Conservation (phyloP, 1,140 invertebrate genomes). For the Orchesella cincta region DNA sequence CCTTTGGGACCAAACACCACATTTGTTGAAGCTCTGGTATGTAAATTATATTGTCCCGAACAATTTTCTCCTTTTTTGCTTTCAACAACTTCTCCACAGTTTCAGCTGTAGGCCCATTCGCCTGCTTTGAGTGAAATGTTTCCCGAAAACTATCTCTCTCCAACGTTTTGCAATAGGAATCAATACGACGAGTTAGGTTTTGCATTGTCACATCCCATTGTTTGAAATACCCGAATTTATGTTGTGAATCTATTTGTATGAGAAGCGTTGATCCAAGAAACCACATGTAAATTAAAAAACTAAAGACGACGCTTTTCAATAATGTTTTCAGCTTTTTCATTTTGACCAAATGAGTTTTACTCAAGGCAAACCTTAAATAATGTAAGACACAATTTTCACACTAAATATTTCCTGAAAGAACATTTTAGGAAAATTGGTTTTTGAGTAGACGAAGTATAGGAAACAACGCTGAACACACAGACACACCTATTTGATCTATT, state of each 20-base stretch:
- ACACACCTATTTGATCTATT: too few species aligned
- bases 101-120: neutral
- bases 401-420: too few species aligned
- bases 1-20: constrained; percentile 49
- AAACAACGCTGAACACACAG: too few species aligned
- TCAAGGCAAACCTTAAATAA: too few species aligned
- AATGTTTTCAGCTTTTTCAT: neutral
- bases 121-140: neutral
- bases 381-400: too few species aligned
- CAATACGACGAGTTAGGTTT: neutral
- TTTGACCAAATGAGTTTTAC: neutral
- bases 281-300: constrained; percentile 15
- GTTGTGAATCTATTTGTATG: constrained; percentile 19
- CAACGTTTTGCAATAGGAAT: neutral
- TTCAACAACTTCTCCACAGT: neutral
- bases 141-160: neutral
- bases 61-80: constrained; percentile 35
- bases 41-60: constrained; percentile 37
- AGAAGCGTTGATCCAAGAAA: constrained; percentile 19
- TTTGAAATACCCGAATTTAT: neutral
- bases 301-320: neutral
- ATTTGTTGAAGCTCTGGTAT: constrained; percentile 41
- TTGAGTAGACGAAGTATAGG: too few species aligned
- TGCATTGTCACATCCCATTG: neutral
- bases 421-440: too few species aligned